phyloP scores from a whole-genome alignment of 1,140 invertebrate genomes.

The Latrodectus geometricus region DNA sequence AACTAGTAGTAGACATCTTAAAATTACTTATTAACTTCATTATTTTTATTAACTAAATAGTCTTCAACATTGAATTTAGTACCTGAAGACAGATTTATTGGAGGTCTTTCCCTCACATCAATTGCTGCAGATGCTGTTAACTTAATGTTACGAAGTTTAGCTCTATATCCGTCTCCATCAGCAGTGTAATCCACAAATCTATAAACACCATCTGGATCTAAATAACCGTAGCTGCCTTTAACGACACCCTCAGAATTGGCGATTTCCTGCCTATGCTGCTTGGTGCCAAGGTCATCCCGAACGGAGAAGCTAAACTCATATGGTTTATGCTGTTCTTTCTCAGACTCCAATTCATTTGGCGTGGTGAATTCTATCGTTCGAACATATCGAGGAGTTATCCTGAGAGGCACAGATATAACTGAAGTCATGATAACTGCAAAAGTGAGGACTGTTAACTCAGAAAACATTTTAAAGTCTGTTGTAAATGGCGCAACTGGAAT shows the following conservation, averaged over 20 bases:
- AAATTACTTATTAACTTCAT: too few relatives aligned
- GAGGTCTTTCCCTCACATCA: neutral
- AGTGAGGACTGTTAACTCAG: too few relatives aligned
- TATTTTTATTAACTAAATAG: too few relatives aligned
- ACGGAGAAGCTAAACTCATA: neutral
- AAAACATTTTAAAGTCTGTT: too few relatives aligned
- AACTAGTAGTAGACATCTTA: too few relatives aligned
- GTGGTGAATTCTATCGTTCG: neutral
- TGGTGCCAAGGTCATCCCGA: neutral
- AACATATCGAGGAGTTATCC: neutral
- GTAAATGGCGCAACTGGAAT: too few relatives aligned
- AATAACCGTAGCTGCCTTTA: neutral
- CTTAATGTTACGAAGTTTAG: neutral
- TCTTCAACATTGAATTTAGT: too few relatives aligned
- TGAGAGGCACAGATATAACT: neutral
- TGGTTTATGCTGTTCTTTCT: neutral
- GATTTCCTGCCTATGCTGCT: conserved; percentile 13
- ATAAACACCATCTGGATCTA: neutral
- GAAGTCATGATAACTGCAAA: too few relatives aligned
- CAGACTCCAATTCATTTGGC: neutral
- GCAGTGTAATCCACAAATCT: neutral
- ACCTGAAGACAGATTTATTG: too few relatives aligned
- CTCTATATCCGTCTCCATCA: neutral
- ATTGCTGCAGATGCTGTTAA: neutral
- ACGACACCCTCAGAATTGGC: conserved; percentile 1